These are phyloP conservation scores for Emys orbicularis DNA, from an alignment of 2,797 vertebrate genomes.

Conservation along the genomic window DNA sequence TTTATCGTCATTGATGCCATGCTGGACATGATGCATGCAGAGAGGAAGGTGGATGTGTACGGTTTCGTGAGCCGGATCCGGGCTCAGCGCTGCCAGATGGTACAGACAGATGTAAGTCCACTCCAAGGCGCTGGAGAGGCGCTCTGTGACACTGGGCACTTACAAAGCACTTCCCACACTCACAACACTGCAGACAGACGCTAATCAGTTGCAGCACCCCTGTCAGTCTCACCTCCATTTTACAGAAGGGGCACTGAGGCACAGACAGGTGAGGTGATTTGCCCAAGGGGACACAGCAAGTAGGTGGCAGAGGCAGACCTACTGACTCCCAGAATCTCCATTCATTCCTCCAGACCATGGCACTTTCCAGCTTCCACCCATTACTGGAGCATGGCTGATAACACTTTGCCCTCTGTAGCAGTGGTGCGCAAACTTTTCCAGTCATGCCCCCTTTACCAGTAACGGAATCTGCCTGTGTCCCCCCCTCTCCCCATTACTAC, in stretches of 20 bases:
- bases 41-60: slow-evolving; percentile 96
- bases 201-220: background rate
- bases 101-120: slow-evolving; percentile 94
- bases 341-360: background rate
- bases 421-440: too few species aligned
- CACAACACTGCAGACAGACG: background rate
- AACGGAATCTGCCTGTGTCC: too few species aligned
- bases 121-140: rapidly evolving
- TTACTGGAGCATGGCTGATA: background rate
- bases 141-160: rapidly evolving
- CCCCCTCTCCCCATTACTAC: too few species aligned
- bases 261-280: background rate
- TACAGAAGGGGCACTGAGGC: background rate
- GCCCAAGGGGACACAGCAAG: background rate
- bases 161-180: rapidly evolving
- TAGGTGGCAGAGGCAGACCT: background rate
- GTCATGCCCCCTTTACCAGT: too few species aligned
- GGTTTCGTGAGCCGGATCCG: slow-evolving; percentile 97
- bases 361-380: background rate
- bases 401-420: background rate
- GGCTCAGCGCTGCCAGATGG: slow-evolving; percentile 99
- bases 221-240: too few species aligned
- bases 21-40: slow-evolving; percentile 96
- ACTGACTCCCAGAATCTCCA: background rate
- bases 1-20: slow-evolving; percentile 99